Conservation (phyloP, 2,797 vertebrate species). For the Meriones psammophilus region DNA sequence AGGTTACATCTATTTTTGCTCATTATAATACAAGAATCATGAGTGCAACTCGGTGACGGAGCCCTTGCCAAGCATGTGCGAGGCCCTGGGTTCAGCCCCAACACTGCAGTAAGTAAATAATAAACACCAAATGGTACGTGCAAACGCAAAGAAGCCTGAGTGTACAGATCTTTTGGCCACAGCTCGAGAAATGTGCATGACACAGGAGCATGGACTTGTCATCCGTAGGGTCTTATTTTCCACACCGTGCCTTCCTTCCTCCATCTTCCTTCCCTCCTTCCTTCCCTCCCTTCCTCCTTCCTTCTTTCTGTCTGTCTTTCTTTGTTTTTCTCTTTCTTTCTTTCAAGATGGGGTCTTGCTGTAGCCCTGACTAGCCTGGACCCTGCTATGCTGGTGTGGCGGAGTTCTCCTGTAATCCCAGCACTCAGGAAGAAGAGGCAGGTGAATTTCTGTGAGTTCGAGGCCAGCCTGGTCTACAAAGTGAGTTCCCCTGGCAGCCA, state of each 20-base stretch:
- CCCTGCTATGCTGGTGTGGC: not conserved
- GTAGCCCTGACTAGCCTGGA: not conserved
- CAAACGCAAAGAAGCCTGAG: not conserved
- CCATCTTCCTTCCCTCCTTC: too few relatives aligned
- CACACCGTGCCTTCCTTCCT: not conserved
- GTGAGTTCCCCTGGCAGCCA: not conserved
- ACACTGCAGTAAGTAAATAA: not conserved
- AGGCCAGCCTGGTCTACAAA: not conserved
- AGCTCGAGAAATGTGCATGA: not conserved
- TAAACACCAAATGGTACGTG: not conserved
- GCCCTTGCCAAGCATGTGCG: not conserved
- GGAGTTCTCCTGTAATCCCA: not conserved
- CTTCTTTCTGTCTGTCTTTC: too few relatives aligned
- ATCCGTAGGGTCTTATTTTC: not conserved
- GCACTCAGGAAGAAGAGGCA: not conserved
- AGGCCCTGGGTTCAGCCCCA: not conserved
- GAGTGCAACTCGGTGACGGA: not conserved
- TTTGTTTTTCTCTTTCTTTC: not conserved
- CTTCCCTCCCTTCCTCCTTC: too few relatives aligned
- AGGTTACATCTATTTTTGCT: constrained; percentile 26
- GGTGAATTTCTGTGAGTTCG: not conserved
- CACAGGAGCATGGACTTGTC: not conserved
- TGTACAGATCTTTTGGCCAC: not conserved
- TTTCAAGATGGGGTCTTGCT: not conserved
- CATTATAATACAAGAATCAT: constrained; percentile 18